Percentiles rank a stretch among this genome's conserved stretches.
Evolutionary conservation across 2,797 vertebrate species (phyloP).

Genomic region (Acanthopagrus latus): DNA sequence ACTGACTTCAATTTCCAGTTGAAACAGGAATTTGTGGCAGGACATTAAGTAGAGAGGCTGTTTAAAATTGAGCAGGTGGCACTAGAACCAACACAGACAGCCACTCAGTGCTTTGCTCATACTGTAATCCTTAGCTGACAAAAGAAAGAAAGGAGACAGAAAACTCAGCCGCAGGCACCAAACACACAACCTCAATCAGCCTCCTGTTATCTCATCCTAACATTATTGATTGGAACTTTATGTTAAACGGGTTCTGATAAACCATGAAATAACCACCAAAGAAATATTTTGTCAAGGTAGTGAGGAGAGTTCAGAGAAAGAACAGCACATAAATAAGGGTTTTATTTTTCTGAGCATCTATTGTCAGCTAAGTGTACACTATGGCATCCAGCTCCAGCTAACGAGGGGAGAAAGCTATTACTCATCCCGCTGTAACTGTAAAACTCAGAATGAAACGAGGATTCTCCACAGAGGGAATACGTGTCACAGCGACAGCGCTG

Average conservation of each 20-base stretch:
- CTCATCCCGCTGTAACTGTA: slow-evolving; percentile 28
- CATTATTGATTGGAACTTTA: not conserved
- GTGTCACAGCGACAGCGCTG: slow-evolving; percentile 52
- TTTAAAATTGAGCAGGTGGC: slow-evolving; percentile 63
- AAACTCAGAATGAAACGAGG: slow-evolving; percentile 18
- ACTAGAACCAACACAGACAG: slow-evolving; percentile 48
- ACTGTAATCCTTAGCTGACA: slow-evolving; percentile 41
- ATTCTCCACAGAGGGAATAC: slow-evolving; percentile 20
- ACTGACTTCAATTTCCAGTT: slow-evolving; percentile 13
- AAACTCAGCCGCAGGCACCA: not conserved
- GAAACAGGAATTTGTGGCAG: slow-evolving; percentile 37
- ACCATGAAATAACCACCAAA: not conserved
- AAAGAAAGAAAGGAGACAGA: not conserved
- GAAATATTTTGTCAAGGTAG: not conserved
- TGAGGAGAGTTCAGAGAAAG: slow-evolving; percentile 6
- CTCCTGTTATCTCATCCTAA: not conserved
- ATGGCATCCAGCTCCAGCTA: not conserved
- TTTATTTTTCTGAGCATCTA: not conserved
- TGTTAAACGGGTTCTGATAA: not conserved
- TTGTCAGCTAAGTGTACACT: not conserved
- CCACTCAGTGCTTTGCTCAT: slow-evolving; percentile 44
- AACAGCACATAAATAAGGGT: not conserved
- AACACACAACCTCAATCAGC: not conserved
- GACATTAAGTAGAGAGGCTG: slow-evolving; percentile 46
- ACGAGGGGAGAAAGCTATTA: slow-evolving; percentile 6